These are phyloP conservation scores for Agrochola lota DNA, from an alignment of 2,888 invertebrate genomes.

Conservation along the genomic window DNA sequence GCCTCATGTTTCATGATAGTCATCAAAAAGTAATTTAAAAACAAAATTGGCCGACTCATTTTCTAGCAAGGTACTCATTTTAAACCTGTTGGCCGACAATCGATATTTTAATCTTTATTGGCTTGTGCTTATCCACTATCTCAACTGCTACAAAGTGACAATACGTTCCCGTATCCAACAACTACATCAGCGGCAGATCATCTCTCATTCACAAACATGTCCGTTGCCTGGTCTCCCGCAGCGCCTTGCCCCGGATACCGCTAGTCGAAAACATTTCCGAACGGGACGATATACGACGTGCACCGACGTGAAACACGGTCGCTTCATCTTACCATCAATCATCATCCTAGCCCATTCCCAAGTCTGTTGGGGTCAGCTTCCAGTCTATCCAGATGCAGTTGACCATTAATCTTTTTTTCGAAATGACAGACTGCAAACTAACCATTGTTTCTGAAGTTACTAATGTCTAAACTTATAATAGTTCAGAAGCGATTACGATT, in stretches of 20 bases:
- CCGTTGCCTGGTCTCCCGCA: conserved; percentile 30
- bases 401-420: conserved; percentile 24
- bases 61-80: neutral
- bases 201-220: conserved; percentile 48
- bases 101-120: neutral
- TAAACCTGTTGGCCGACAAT: neutral
- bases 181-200: conserved; percentile 25
- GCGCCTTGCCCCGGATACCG: conserved; percentile 39
- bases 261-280: conserved; percentile 14
- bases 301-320: conserved; percentile 27
- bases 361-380: conserved; percentile 26
- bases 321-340: conserved; percentile 42
- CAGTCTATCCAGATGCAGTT: conserved; percentile 27
- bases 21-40: neutral
- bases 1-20: no score
- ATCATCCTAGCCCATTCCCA: conserved; percentile 17
- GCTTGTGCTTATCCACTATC: conserved; percentile 1
- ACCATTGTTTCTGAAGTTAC: conserved; percentile 9
- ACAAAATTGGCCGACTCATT: neutral
- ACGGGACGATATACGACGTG: conserved; percentile 7
- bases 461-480: neutral
- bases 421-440: conserved; percentile 12
- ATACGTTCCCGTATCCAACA: conserved; percentile 22
- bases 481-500: neutral
- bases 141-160: neutral